Conservation (phyloP, 2,888 invertebrate species). For the Danaus chrysippus region DNA sequence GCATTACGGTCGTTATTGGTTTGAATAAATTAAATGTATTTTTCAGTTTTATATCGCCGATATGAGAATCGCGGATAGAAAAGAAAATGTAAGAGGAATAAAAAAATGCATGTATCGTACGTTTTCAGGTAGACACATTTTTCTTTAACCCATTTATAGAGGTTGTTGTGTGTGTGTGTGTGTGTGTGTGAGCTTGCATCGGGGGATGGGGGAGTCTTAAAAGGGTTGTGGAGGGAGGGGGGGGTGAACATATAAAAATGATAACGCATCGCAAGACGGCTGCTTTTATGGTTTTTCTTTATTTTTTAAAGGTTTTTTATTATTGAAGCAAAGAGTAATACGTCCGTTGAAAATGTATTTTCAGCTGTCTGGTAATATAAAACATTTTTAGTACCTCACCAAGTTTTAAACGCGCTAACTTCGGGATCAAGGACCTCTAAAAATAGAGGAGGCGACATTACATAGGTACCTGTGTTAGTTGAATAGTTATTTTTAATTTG, state of each 20-base stretch:
- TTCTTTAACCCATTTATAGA: conserved; percentile 78
- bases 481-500: background rate
- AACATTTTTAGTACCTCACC: conserved; percentile 10
- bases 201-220: conserved; percentile 46
- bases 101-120: conserved; percentile 76
- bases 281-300: conserved; percentile 78
- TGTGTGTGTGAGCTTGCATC: conserved; percentile 61
- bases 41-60: conserved; percentile 79
- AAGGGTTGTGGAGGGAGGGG: conserved; percentile 47
- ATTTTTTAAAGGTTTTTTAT: conserved; percentile 74
- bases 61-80: conserved; percentile 79
- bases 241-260: conserved; percentile 76
- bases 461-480: background rate
- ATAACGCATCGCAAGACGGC: conserved; percentile 79
- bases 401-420: background rate
- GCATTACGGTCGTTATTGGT: conserved; percentile 41
- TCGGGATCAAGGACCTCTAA: conserved; percentile 2
- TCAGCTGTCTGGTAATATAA: conserved; percentile 20
- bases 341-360: conserved; percentile 35
- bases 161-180: conserved; percentile 49
- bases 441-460: background rate
- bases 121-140: conserved; percentile 80
- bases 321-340: conserved; percentile 52
- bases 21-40: conserved; percentile 61
- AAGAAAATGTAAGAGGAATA: conserved; percentile 76